Evolutionary conservation across 2,888 invertebrate species (phyloP).

Genomic region (Agrochola litura): DNA sequence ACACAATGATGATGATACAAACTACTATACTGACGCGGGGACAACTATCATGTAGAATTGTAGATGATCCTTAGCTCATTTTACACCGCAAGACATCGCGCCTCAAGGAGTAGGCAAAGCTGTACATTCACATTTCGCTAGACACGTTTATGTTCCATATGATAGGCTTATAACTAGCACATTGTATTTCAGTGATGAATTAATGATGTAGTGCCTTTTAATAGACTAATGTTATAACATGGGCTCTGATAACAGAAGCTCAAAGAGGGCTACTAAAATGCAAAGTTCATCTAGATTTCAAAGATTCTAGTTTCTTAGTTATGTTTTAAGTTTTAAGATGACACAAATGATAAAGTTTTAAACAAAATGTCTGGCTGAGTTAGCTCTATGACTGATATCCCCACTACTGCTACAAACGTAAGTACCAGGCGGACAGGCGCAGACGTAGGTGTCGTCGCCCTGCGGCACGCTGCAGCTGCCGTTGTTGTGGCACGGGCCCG

Average conservation of each 20-base stretch:
- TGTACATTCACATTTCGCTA: background rate
- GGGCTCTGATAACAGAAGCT: background rate
- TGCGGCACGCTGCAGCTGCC: conserved; percentile 93
- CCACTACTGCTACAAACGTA: background rate
- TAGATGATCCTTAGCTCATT: background rate
- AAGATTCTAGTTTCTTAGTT: background rate
- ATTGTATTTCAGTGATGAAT: background rate
- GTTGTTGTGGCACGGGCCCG: conserved; percentile 95
- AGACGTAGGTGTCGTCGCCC: conserved; percentile 89
- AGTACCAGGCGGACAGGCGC: conserved; percentile 91
- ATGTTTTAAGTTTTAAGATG: background rate
- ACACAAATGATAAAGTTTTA: background rate
- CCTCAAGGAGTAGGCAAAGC: background rate
- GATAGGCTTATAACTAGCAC: background rate
- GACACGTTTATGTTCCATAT: background rate
- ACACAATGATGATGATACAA: background rate
- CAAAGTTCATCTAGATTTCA: too few species aligned
- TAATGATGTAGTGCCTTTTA: background rate
- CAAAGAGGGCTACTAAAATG: background rate
- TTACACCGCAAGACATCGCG: background rate
- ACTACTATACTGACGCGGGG: background rate
- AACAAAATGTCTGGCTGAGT: background rate
- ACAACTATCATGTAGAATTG: too few species aligned
- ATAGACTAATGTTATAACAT: background rate
- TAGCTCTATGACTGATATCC: background rate